Evolutionary conservation across 2,888 invertebrate genomes (phyloP).

Genomic region (Isotomurus palustris): DNA sequence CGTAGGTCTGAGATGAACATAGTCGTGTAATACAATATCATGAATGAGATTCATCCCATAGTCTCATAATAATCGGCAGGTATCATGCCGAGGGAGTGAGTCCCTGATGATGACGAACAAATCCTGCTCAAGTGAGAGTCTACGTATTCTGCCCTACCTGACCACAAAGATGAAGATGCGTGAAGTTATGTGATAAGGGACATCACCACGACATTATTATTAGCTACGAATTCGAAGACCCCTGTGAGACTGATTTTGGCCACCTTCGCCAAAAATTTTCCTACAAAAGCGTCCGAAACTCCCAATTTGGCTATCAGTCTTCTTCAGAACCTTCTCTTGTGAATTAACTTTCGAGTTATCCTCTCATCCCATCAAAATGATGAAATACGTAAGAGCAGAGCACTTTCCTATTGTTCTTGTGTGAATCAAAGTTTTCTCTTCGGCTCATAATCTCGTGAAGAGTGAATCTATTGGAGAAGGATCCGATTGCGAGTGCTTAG

Average conservation of each 20-base stretch:
- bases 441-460: too few relatives aligned
- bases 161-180: not conserved
- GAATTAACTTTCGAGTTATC: slow-evolving; percentile 5
- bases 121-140: slow-evolving; percentile 10
- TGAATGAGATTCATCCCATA: too few relatives aligned
- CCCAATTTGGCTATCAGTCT: slow-evolving; percentile 32
- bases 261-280: slow-evolving; percentile 24
- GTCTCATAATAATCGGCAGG: too few relatives aligned
- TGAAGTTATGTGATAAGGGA: slow-evolving; percentile 2
- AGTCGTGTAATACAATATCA: too few relatives aligned
- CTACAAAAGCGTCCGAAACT: slow-evolving; percentile 34
- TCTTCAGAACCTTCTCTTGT: slow-evolving; percentile 30
- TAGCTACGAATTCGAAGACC: slow-evolving; percentile 6
- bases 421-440: too few relatives aligned
- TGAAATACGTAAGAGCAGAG: slow-evolving; percentile 43
- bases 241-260: slow-evolving; percentile 7
- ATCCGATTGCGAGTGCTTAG: too few relatives aligned
- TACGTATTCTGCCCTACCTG: not conserved
- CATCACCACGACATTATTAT: slow-evolving; percentile 4
- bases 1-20: too few relatives aligned
- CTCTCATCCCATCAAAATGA: slow-evolving; percentile 25
- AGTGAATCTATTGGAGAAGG: too few relatives aligned
- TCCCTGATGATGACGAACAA: too few relatives aligned
- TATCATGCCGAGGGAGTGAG: too few relatives aligned
- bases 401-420: too few relatives aligned